Conservation (phyloP, 2,888 invertebrate genomes). For the Catotricha subobsoleta region DNA sequence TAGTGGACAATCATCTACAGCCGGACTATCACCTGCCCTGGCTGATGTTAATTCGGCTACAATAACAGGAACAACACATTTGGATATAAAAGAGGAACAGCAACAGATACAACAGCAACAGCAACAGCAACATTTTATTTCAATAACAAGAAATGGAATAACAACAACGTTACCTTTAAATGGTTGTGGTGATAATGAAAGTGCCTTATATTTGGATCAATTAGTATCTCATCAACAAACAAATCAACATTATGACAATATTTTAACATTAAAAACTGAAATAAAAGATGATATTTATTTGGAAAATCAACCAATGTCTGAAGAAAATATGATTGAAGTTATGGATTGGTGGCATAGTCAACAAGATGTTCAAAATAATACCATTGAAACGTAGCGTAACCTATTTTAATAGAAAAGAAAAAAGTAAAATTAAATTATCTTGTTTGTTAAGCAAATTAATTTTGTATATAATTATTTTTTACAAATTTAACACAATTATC, state of each 20-base stretch:
- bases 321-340: constrained; percentile 34
- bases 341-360: constrained; percentile 36
- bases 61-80: background rate
- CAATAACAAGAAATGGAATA: background rate
- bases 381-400: too few relatives aligned
- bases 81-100: too few relatives aligned
- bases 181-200: background rate
- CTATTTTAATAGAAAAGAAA: too few relatives aligned
- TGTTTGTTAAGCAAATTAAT: too few relatives aligned
- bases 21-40: constrained; percentile 9
- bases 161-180: background rate
- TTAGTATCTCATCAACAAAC: background rate
- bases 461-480: too few relatives aligned
- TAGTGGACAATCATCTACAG: constrained; percentile 11
- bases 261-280: constrained; percentile 8
- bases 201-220: background rate
- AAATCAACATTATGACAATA: constrained; percentile 1
- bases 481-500: too few relatives aligned
- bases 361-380: background rate
- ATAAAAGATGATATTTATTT: constrained; percentile 1
- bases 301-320: constrained; percentile 20
- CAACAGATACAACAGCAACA: background rate
- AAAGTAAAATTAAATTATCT: too few relatives aligned
- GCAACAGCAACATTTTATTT: background rate
- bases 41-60: constrained; percentile 1